Base-by-base conservation (phyloP, 2,797 vertebrate genomes). In the Poecilia picta region DNA sequence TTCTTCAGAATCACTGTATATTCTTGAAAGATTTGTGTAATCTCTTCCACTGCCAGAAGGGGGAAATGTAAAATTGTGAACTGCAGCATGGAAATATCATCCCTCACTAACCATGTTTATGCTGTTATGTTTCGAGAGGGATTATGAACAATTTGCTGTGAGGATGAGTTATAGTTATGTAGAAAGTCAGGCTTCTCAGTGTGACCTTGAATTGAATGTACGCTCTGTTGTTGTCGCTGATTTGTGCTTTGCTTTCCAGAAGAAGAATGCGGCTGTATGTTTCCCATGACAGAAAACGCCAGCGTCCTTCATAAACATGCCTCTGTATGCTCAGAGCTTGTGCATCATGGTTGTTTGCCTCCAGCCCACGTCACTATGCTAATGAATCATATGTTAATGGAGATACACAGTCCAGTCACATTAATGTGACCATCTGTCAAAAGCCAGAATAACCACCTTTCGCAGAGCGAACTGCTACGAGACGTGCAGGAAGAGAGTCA, bases 371-470 rank as follows among this genome's bases (percentile, higher is more conserved):
- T 76, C 28, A 59, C 82, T 76, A 84, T 85, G 83, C 89, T 92
- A 94, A 94, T 95, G 90, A 94, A 93, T 95, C 89, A 93, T 90
- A 94, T 93, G 93, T 84, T 91, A 93, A 92, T 93, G 81, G 89
- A 85, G 36, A 70, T 85, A n/a, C n/a, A n/a, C n/a, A n/a, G n/a
- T n/a, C n/a, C n/a, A n/a, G n/a, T n/a, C n/a, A n/a, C n/a, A n/a
- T n/a, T n/a, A n/a, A n/a, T n/a, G n/a, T n/a, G n/a, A n/a, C n/a
- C n/a, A n/a, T n/a, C n/a, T n/a, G n/a, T n/a, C n/a, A n/a, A n/a
- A n/a, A n/a, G n/a, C n/a, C n/a, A n/a, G n/a, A n/a, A n/a, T n/a
- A n/a, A n/a, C n/a, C n/a, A n/a, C n/a, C n/a, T n/a, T n/a, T n/a
- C n/a, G n/a, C n/a, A n/a, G n/a, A n/a, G n/a, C n/a, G n/a, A n/a